Conservation (phyloP, 2,888 invertebrate species). For the Agrypnus murinus region DNA sequence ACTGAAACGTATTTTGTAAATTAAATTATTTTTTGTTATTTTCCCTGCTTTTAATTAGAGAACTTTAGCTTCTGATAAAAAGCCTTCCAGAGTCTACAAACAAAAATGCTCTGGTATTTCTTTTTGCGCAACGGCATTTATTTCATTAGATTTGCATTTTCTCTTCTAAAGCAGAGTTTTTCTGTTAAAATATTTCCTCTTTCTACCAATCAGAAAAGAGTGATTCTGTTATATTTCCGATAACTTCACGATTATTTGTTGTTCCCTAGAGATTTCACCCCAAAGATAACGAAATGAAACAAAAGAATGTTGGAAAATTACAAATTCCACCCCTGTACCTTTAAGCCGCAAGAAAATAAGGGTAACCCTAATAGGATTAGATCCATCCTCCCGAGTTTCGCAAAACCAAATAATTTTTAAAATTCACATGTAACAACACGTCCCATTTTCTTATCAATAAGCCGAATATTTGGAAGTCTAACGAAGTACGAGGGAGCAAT, state of each 20-base stretch:
- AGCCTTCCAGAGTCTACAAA: constrained; percentile 34
- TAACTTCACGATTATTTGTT: constrained; percentile 41
- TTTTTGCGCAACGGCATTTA: constrained; percentile 2
- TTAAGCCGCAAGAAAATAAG: constrained; percentile 49
- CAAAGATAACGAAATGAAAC: constrained; percentile 42
- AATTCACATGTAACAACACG: constrained; percentile 49
- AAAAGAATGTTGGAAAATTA: constrained; percentile 49
- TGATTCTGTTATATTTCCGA: constrained; percentile 6
- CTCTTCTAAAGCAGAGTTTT: background rate
- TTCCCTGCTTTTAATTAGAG: constrained; percentile 51
- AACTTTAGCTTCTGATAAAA: constrained; percentile 45
- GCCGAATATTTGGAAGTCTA: constrained; percentile 47
- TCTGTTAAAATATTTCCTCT: background rate
- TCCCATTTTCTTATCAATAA: constrained; percentile 53
- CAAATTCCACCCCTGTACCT: constrained; percentile 51
- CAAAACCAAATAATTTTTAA: constrained; percentile 48
- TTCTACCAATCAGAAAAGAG: background rate
- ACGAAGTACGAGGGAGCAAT: constrained; percentile 47
- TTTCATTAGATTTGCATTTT: constrained; percentile 5
- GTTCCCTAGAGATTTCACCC: constrained; percentile 38
- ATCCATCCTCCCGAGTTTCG: constrained; percentile 35
- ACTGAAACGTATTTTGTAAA: constrained; percentile 51
- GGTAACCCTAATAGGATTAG: constrained; percentile 50
- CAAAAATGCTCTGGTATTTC: constrained; percentile 11
- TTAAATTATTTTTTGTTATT: constrained; percentile 59